phyloP scores from a whole-genome alignment of 1,140 invertebrate species.

The Drosophila simulans region DNA sequence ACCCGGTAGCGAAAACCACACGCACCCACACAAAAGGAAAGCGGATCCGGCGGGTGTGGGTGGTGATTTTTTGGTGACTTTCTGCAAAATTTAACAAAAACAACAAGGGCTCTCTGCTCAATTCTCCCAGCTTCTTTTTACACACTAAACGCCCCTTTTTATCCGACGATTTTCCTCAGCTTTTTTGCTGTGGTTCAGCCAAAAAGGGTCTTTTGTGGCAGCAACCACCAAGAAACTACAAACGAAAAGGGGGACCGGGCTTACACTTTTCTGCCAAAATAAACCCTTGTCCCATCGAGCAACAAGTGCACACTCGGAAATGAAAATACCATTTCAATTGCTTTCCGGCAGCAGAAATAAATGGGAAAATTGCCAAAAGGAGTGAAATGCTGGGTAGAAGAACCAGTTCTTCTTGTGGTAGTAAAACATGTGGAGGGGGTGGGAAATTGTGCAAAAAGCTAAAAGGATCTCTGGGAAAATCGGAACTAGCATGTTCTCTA shows the following conservation, averaged over 20 bases:
- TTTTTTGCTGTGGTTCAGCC: constrained; percentile 30
- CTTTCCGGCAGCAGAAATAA: constrained; percentile 4
- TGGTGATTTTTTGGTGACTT: constrained; percentile 62
- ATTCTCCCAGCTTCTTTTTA: constrained; percentile 49
- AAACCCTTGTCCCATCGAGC: constrained; percentile 45
- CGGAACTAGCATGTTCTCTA: neutral
- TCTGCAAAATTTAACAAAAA: constrained; percentile 83
- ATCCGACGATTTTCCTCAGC: constrained; percentile 70
- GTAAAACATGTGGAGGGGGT: constrained; percentile 3
- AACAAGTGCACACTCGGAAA: constrained; percentile 68
- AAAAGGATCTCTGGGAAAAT: neutral
- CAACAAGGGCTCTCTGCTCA: constrained; percentile 55
- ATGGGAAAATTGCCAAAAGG: constrained; percentile 20
- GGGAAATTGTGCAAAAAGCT: constrained; percentile 15
- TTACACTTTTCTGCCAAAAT: constrained; percentile 60
- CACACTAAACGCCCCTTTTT: constrained; percentile 73
- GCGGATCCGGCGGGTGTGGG: constrained; percentile 13
- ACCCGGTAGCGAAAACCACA: constrained; percentile 54
- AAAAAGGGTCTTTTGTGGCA: constrained; percentile 36
- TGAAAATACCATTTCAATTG: constrained; percentile 59
- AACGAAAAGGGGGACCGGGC: constrained; percentile 34
- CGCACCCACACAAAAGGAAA: constrained; percentile 27
- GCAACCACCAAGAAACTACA: constrained; percentile 72
- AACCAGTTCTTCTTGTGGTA: constrained; percentile 37
- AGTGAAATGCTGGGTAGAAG: constrained; percentile 32